Base-by-base conservation (phyloP, 2,113 vertebrate species). In the Glaucidium brasilianum region DNA sequence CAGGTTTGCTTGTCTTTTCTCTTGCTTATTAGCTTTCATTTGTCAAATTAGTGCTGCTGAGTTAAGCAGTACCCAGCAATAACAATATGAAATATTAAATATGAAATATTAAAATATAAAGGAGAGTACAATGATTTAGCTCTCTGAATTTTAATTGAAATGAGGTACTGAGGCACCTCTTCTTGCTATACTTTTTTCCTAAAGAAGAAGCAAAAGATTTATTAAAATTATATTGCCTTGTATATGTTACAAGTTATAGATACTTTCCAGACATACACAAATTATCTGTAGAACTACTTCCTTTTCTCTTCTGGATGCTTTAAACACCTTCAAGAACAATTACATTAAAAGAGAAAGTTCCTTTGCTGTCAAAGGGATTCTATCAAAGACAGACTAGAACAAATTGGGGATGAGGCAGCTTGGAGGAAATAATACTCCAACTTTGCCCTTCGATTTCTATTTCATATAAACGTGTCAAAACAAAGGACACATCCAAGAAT, bases 401-500 rank as follows among this genome's bases (percentile, higher is more conserved):
- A 68, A 91, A 47, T 27, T 8, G 68, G 4, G 39, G 60, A 58
- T 78, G 47, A 92, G 69, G 49, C 30, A 66, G 32, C 74, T 89
- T 81, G 47, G 32, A 83, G 58, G 84, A 94, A 95, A 52, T 32
- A 82, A n/a, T 74, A 47, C 10, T 77, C 87, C 79, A 87, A 26
- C 58, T 95, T 63, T 97, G 32, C 39, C 32, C 45, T 96, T 96
- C 17, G 5, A 92, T 89, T 75, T 94, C 41, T 82, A 88, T 72
- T 96, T 0, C 0, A 73, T 52, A 82, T 87, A 87, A 96, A 84
- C 71, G 86, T 77, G 94, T 64, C 93, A 97, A 97, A 97, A 89
- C 75, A 96, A 63, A 77, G 85, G 78, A 53, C 66, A 53, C n/a
- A 63, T 92, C 83, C 85, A 96, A 94, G 92, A 97, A 87, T 93